Base-by-base conservation (phyloP, 2,888 invertebrate genomes). In the Rhagonycha lutea region DNA sequence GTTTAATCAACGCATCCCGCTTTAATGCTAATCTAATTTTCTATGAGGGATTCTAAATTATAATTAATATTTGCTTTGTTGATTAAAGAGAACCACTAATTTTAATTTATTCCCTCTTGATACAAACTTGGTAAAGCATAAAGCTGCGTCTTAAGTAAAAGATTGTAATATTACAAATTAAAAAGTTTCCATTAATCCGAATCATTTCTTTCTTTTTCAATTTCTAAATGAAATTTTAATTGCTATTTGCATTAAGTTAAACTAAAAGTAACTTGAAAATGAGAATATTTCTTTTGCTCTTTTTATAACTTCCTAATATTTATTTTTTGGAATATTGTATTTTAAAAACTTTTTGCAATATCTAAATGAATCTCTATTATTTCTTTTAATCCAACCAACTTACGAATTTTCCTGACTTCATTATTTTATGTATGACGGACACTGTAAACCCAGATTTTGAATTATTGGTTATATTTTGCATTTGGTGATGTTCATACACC, bases 31-130 rank as follows among this genome's bases (percentile, higher is more conserved):
- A 72, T 72, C 72, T 26, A 68, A 72, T 72, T 72, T 72, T 68
- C 67, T 28, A 29, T 68, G 28, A 18, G 29, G 62, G 28, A 68
- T 72, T 68, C 68, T 61, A 61, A 67, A 72, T 72, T 61, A 68
- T 72, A 68, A 72, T 72, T 72, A 68, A 29, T 72, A 72, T 72
- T 72, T 72, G 68, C 68, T 72, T 68, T 68, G 72, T 61, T 72
- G 68, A 68, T 72, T 68, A 72, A 61, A 72, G 71, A 23, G 62
- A 72, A 61, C 28, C 65, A 60, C 71, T 65, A 71, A 71, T 71
- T 71, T 65, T 71, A 71, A 71, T 71, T 71, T 71, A 65, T 65
- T 65, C 61, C 62, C 18, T 70, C 26, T 62, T 47, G 47, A 47
- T 47, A 47, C 47, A 47, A 47, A 47, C 47, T 47, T 47, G 47